These are phyloP conservation scores for Arrhopalites spinosus DNA, from an alignment of 2,888 invertebrate genomes.

Conservation along the genomic window DNA sequence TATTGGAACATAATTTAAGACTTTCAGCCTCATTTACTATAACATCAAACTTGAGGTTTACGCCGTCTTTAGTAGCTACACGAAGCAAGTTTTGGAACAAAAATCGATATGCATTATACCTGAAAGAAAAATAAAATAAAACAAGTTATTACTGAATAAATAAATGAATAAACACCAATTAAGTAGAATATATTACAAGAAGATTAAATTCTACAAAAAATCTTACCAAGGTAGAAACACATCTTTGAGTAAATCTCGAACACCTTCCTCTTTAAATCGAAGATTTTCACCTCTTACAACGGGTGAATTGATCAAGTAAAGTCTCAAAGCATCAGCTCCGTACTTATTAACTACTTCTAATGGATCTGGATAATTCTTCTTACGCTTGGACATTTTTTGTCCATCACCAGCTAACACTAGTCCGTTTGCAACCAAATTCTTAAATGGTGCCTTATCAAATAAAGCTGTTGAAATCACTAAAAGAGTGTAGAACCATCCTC, in stretches of 20 bases:
- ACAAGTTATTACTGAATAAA: background rate
- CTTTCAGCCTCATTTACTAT: slow-evolving; percentile 31
- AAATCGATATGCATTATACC: slow-evolving; percentile 86
- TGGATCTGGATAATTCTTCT: slow-evolving; percentile 98
- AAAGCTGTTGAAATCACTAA: slow-evolving; percentile 93
- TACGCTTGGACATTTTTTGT: slow-evolving; percentile 99
- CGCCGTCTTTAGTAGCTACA: slow-evolving; percentile 44
- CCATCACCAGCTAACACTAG: slow-evolving; percentile 95
- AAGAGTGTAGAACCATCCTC: slow-evolving; percentile 99
- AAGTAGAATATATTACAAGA: background rate
- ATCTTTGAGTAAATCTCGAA: slow-evolving; percentile 93
- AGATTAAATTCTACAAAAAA: background rate
- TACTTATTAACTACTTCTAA: slow-evolving; percentile 83
- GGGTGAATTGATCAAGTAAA: slow-evolving; percentile 97
- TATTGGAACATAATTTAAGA: slow-evolving; percentile 59
- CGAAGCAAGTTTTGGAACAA: slow-evolving; percentile 82
- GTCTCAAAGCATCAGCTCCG: slow-evolving; percentile 93
- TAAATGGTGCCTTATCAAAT: slow-evolving; percentile 95
- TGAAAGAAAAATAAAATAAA: slow-evolving; percentile 17
- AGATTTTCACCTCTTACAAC: slow-evolving; percentile 96
- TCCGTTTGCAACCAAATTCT: slow-evolving; percentile 96
- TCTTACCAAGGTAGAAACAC: slow-evolving; percentile 91
- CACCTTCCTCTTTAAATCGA: slow-evolving; percentile 96
- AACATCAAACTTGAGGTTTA: slow-evolving; percentile 45
- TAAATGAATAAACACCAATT: background rate